These are phyloP conservation scores for Gymnothorax javanicus DNA, from an alignment of 2,797 vertebrate species.

Conservation along the genomic window DNA sequence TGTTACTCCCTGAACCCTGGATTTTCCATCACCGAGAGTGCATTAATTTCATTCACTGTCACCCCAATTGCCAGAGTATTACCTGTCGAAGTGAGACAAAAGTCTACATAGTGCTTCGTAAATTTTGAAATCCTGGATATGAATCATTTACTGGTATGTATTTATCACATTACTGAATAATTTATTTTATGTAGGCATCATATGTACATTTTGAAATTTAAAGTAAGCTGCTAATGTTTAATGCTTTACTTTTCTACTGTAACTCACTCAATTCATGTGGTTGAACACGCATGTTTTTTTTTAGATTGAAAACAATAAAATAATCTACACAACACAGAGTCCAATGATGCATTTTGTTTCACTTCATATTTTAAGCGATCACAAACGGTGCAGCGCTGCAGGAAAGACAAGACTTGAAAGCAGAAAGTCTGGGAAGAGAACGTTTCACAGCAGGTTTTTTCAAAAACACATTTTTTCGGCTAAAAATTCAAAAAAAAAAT, in stretches of 20 bases:
- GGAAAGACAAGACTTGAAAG: not conserved
- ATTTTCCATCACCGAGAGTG: not conserved
- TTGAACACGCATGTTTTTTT: not conserved
- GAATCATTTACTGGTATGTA: not conserved
- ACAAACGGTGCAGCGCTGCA: not conserved
- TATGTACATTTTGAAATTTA: not conserved
- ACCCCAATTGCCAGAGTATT: not conserved
- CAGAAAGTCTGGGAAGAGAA: not conserved
- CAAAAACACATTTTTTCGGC: not conserved
- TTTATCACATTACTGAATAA: not conserved
- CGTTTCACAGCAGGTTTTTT: not conserved
- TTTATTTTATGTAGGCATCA: not conserved
- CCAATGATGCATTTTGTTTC: slow-evolving; percentile 31
- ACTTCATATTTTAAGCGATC: slow-evolving; percentile 28
- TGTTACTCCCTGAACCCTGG: too few species aligned
- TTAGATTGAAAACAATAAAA: not conserved
- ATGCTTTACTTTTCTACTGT: not conserved
- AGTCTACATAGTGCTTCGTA: not conserved
- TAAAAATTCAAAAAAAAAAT: not conserved
- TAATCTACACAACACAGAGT: not conserved
- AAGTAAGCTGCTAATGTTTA: not conserved
- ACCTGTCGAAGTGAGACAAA: not conserved
- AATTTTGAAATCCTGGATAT: not conserved
- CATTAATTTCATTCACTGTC: not conserved
- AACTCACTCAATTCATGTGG: not conserved